These are phyloP conservation scores for Macrobrachium rosenbergii DNA, from an alignment of 1,140 invertebrate genomes.

Conservation along the genomic window DNA sequence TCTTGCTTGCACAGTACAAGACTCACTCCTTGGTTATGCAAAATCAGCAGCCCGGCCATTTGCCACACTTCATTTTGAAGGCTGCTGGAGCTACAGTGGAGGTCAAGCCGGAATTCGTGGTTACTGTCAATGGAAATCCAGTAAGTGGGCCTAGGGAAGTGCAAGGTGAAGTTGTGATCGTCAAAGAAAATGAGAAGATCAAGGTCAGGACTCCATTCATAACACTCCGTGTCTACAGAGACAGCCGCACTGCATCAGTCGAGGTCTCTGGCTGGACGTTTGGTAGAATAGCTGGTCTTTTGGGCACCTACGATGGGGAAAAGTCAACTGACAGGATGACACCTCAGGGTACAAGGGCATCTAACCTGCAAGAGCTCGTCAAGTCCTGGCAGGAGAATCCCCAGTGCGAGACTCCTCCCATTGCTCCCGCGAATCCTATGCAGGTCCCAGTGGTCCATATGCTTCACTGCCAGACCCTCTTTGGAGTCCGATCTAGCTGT, in stretches of 20 bases:
- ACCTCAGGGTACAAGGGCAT: constrained; percentile 10
- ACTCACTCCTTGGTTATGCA: constrained; percentile 5
- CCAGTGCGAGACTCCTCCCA: constrained; percentile 21
- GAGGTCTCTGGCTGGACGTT: constrained; percentile 44
- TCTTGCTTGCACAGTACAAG: constrained; percentile 17
- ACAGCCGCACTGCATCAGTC: constrained; percentile 3
- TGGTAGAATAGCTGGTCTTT: constrained; percentile 30
- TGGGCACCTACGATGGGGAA: constrained; percentile 32
- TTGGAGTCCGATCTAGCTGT: not conserved
- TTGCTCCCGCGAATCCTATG: not conserved
- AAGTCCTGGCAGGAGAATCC: constrained; percentile 38
- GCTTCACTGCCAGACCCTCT: constrained; percentile 21
- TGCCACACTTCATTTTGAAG: constrained; percentile 13
- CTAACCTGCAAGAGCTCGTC: constrained; percentile 20
- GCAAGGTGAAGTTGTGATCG: too few species aligned
- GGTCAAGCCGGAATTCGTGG: not conserved
- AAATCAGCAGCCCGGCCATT: constrained; percentile 2
- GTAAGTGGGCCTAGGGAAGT: too few species aligned
- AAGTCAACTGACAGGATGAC: constrained; percentile 11
- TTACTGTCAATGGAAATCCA: too few species aligned
- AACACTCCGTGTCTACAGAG: not conserved
- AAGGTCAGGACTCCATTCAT: constrained; percentile 3
- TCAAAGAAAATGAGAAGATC: not conserved
- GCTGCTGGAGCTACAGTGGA: not conserved
- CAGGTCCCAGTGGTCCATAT: not conserved